Conservation (phyloP, 2,888 invertebrate species). For the Meliscaeva auricollis region DNA sequence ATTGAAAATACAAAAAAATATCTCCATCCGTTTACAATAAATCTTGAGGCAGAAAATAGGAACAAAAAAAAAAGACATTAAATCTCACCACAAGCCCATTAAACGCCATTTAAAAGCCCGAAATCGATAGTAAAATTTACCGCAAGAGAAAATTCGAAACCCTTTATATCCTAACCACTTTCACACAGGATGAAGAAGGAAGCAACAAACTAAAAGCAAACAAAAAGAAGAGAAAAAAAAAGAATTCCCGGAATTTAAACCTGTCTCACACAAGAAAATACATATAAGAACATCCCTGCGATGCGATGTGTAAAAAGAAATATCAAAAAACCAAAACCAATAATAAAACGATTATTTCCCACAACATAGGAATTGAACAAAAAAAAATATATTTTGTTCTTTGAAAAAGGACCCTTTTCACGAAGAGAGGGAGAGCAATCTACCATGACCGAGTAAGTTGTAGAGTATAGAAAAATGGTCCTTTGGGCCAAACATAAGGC, state of each 20-base stretch:
- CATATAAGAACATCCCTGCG: slow-evolving; percentile 46
- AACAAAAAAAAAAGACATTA: too few relatives aligned
- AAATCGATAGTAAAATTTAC: slow-evolving; percentile 63
- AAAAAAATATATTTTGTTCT: background rate
- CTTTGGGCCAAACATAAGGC: slow-evolving; percentile 32
- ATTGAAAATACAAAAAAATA: slow-evolving; percentile 1
- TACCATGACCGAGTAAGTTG: slow-evolving; percentile 22
- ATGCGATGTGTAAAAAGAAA: slow-evolving; percentile 17
- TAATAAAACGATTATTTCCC: slow-evolving; percentile 72
- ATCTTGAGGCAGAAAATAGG: slow-evolving; percentile 16
- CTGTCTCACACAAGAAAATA: slow-evolving; percentile 52
- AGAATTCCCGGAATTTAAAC: slow-evolving; percentile 43
- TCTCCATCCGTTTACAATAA: background rate
- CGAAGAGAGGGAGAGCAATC: slow-evolving; percentile 22
- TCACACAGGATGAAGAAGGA: background rate
- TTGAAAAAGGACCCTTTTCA: slow-evolving; percentile 28
- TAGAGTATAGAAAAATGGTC: slow-evolving; percentile 41
- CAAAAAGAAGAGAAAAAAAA: background rate
- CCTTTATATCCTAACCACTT: slow-evolving; percentile 33
- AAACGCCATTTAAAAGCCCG: slow-evolving; percentile 40
- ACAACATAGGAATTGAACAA: slow-evolving; percentile 23
- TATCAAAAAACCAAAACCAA: slow-evolving; percentile 60
- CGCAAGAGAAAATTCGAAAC: slow-evolving; percentile 34
- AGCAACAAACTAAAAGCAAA: slow-evolving; percentile 11
- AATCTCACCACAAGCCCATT: slow-evolving; percentile 52